Base-by-base conservation (phyloP, 2,888 invertebrate genomes). In the Smittia aterrima region DNA sequence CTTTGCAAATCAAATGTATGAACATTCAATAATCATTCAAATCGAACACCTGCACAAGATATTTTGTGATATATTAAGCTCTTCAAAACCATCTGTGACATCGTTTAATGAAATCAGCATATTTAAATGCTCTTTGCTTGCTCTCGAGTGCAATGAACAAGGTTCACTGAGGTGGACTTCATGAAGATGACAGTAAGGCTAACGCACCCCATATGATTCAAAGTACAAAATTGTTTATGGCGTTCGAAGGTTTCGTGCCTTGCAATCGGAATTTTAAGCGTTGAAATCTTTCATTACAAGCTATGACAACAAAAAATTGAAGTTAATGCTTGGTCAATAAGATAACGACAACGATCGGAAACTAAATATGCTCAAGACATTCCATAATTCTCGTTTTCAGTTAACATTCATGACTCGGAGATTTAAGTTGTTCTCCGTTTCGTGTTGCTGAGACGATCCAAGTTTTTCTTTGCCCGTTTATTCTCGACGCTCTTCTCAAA, bases 281-380 rank as follows among this genome's bases (percentile, higher is more conserved):
- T 38, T 9, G 9, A 38, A 38, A 38, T 7, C 38, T 9, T 38
- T 38, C n/a, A n/a, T n/a, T n/a, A n/a, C n/a, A n/a, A n/a, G n/a
- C n/a, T n/a, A n/a, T n/a, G n/a, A n/a, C n/a, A n/a, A n/a, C n/a
- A 47, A 6, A 16, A 47, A 6, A n/a, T n/a, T 13, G 47, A 6
- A 47, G 11, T 9, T 32, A 47, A 47, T 47, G 53, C 18, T 18
- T n/a, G 18, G 58, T 58, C 18, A 58, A n/a, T 7, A 58, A 18
- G 22, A 58, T 58, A 58, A 58, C 20, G 22, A 58, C 18, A 58
- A 58, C 20, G 18, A 22, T 58, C 18, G 3, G 6, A 20, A 58
- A 58, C 58, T 58, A n/a, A 47, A 47, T 47, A 47, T 47, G 47
- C 11, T 13, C 47, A 58, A 20, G 58, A 20, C 58, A 58, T 20